Percentiles rank a stretch among this genome's conserved stretches.
These are phyloP conservation scores for Antechinus flavipes DNA, from an alignment of 2,113 vertebrate species.

Conservation along the genomic window DNA sequence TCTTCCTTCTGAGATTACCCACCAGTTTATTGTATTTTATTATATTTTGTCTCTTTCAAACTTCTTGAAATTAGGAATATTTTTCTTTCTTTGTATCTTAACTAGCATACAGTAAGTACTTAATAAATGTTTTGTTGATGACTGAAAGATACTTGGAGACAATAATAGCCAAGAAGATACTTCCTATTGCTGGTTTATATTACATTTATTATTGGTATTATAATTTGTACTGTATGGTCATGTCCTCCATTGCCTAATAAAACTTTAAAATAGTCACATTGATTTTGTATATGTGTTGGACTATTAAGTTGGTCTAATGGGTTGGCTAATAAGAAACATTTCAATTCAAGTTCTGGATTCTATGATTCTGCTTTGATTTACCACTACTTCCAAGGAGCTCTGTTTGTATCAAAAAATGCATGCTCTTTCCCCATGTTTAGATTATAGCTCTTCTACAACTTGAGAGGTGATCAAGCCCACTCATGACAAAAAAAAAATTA, in stretches of 20 bases:
- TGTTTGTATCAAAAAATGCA: too few relatives aligned
- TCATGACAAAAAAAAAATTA: too few relatives aligned
- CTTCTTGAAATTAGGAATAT: neutral
- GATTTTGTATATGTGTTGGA: too few relatives aligned
- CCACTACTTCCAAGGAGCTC: too few relatives aligned
- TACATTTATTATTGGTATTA: neutral
- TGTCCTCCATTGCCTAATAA: neutral
- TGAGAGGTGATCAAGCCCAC: too few relatives aligned
- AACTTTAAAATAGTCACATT: too few relatives aligned
- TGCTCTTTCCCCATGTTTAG: too few relatives aligned
- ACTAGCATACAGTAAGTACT: neutral
- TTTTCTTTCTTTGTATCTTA: neutral
- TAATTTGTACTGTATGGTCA: neutral
- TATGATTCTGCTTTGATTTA: too few relatives aligned
- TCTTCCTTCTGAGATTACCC: neutral
- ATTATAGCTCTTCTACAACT: too few relatives aligned
- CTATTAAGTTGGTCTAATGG: too few relatives aligned
- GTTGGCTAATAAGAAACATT: too few relatives aligned
- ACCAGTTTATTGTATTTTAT: neutral
- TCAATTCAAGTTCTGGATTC: too few relatives aligned
- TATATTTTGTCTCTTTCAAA: neutral
- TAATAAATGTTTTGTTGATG: neutral
- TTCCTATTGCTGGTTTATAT: neutral
- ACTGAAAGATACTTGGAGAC: neutral
- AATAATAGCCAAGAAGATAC: neutral